Evolutionary conservation across 1,140 invertebrate genomes (phyloP).

Genomic region (Eciton burchellii): DNA sequence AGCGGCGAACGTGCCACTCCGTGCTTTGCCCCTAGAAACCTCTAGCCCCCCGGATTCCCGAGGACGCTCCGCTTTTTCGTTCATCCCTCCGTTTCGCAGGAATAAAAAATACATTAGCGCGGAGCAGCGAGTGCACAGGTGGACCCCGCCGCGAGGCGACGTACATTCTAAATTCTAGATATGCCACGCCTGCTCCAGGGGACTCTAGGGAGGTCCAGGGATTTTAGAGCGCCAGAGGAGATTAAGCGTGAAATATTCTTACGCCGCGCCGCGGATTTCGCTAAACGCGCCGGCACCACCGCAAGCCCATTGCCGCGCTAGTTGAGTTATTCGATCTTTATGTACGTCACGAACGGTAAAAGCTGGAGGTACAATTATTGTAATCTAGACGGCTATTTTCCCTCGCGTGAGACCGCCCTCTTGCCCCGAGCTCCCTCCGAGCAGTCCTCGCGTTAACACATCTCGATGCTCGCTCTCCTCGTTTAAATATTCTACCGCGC

Average conservation of each 20-base stretch:
- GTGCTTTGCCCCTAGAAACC: too few species aligned
- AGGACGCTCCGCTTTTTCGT: not conserved
- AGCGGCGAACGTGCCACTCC: not conserved
- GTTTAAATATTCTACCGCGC: not conserved
- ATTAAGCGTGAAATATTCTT: slow-evolving; percentile 55
- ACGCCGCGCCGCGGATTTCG: not conserved
- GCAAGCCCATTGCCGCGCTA: slow-evolving; percentile 34
- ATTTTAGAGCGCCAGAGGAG: slow-evolving; percentile 28
- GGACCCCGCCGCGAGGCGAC: not conserved
- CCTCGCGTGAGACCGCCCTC: not conserved
- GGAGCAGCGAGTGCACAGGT: not conserved
- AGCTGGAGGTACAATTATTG: slow-evolving; percentile 40
- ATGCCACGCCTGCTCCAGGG: slow-evolving; percentile 1
- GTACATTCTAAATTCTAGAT: slow-evolving; percentile 38
- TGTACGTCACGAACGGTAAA: not conserved
- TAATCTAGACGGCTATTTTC: slow-evolving; percentile 2
- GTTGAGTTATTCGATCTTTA: slow-evolving; percentile 31
- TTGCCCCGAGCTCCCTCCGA: not conserved
- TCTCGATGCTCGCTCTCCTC: not conserved
- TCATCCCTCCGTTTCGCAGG: slow-evolving; percentile 22
- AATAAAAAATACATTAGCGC: slow-evolving; percentile 19
- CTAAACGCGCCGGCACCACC: slow-evolving; percentile 8
- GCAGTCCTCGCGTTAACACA: not conserved
- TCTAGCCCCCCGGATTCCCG: not conserved
- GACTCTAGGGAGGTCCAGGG: slow-evolving; percentile 16